Evolutionary conservation across 2,113 vertebrate species (phyloP), one percentile per base, ranked within the genome.

Genomic region (Acanthisitta chloris): DNA sequence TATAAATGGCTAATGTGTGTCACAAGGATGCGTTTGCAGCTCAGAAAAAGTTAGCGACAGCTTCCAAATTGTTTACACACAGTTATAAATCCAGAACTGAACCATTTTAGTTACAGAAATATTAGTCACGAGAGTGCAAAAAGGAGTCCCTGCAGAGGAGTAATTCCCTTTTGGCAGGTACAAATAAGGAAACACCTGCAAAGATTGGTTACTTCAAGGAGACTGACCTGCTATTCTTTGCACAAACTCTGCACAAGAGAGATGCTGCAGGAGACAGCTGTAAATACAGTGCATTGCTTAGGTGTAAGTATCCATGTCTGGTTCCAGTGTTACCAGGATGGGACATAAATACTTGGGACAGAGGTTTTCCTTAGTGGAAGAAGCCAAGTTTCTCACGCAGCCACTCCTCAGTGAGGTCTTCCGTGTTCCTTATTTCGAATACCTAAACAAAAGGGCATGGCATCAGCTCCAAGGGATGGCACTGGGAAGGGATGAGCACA

Each of bases 401-500:
- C 99, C 99, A 99, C 77, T 99, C 99, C 98, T 99, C 99, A 65
- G 99, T 99, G 51, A 99, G 97, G 97, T 99, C 99, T 98, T 99
- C 99, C 9, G 99, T 99, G 97, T 99, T 99, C 92, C 99, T 98
- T 97, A 99, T 99, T 98, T 99, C 99, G 97, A 99, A 99, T 92
- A 99, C 99, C 99, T 99, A 97, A 67, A 88, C 40, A 86, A 90
- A 95, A 96, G 24, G 58, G 73, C 38, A 96, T 43, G 8, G 77
- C 8, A 48, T 73, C n/a, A 92, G 1, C 52, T 88, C 83, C 73
- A 94, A 25, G 80, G n/a, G 84, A 16, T 42, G 33, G 71, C 7
- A 54, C 15, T 86, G 28, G 33, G 33, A 81, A 73, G 55, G 61
- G 46, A 52, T 26, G 33, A 92, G 40, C 66, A 77, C 12, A 48